A percentile compares a stretch with the other conserved stretches of the same genome.
Evolutionary conservation across 2,888 invertebrate genomes (phyloP).

Genomic region (Micoletzkya japonica): DNA sequence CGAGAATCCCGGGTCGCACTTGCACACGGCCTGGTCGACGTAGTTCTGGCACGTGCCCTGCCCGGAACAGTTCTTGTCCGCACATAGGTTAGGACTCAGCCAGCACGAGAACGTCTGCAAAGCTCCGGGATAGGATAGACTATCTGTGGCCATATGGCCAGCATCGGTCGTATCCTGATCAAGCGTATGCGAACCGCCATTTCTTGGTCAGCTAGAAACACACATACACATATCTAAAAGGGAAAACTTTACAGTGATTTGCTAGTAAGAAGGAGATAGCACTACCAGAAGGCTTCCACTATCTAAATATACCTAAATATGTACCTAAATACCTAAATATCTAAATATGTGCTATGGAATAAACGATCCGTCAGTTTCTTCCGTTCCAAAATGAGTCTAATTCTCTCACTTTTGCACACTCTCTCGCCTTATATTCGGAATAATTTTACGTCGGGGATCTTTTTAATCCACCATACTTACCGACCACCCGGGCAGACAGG

Average conservation of each 20-base stretch:
- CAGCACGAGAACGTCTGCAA: slow-evolving; percentile 25
- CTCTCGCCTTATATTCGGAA: background rate
- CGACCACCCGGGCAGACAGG: slow-evolving; percentile 23
- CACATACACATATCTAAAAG: too few relatives aligned
- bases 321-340: too few relatives aligned
- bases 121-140: too few relatives aligned
- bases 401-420: background rate
- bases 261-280: background rate
- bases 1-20: slow-evolving; percentile 14
- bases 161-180: too few relatives aligned
- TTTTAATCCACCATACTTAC: background rate
- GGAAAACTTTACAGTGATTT: too few relatives aligned
- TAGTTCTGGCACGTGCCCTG: slow-evolving; percentile 8
- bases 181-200: background rate
- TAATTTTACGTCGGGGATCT: background rate
- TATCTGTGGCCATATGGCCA: background rate
- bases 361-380: too few relatives aligned
- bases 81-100: slow-evolving; percentile 20
- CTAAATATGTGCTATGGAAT: too few relatives aligned
- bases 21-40: slow-evolving; percentile 11
- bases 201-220: too few relatives aligned
- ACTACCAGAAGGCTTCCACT: background rate
- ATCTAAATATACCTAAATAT: background rate
- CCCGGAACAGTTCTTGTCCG: slow-evolving; percentile 15
- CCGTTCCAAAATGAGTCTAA: background rate